Base-by-base conservation (phyloP, 2,113 vertebrate genomes). In the Fregetta grallaria region DNA sequence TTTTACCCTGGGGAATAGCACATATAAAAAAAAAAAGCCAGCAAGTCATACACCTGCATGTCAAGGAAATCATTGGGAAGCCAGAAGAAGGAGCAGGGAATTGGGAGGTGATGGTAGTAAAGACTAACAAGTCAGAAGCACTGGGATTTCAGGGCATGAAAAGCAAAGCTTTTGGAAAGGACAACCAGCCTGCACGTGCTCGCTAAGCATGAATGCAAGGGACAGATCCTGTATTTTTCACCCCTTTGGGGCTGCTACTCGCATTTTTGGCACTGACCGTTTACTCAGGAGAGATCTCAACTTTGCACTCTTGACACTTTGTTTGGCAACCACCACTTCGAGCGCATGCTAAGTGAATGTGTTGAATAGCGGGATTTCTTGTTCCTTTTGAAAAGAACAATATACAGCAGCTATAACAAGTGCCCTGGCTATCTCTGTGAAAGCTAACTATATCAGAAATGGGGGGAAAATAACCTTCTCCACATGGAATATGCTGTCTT, bases 151-250 rank as follows among this genome's bases (percentile, higher is more conserved):
- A 86, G 16, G 27, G 15, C 30, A 36, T 65, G 73, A 72, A 78
- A 85, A 81, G 6, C 9, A 62, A 59, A 85, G 58, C 40, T 56
- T 80, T 50, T n/a, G 40, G 40, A 59, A 56, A 38, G 52, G 11
- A 55, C 23, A 49, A 8, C 4, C 42, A 71, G 15, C 20, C 53
- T 85, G 49, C 38, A 27, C 53, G 50, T 66, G 25, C 50, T 73
- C 2, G 0, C 53, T 49, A 74, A 36, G 16, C 19, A 38, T 2
- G 17, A 61, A 3, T 0, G 5, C 30, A 65, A 20, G 59, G n/a
- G n/a, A 10, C 29, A 76, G 50, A 53, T 66, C 25, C 25, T 71
- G 38, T 52, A 38, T 81, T 67, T 66, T 58, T 53, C 21, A 50
- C 40, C 22, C 34, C 76, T 96, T 55, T 61, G 56, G 45, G 82